A percentile compares a stretch with the other conserved stretches of the same genome.
These are phyloP conservation scores for Metallyticus violacea DNA, from an alignment of 2,888 invertebrate species.

Conservation along the genomic window DNA sequence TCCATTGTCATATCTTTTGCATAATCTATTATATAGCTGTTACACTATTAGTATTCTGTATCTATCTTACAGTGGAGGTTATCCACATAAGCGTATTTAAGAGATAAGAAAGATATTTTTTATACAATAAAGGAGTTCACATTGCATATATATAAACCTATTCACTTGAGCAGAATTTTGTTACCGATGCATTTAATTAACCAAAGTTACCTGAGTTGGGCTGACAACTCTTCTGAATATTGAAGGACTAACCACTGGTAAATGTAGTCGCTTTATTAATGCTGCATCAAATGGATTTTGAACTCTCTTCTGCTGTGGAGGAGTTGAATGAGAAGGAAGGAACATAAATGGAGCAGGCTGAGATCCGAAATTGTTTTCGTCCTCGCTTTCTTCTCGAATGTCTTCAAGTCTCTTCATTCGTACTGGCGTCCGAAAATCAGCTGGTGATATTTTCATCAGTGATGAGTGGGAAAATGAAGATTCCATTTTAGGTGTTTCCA, in stretches of 20 bases:
- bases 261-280: constrained; percentile 61
- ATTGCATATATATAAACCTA: too few relatives aligned
- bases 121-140: too few relatives aligned
- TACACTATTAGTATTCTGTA: too few relatives aligned
- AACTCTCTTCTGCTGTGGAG: constrained; percentile 37
- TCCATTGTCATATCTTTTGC: too few relatives aligned
- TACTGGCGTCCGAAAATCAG: background rate
- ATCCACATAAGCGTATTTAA: too few relatives aligned
- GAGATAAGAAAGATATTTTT: too few relatives aligned
- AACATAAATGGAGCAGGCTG: background rate
- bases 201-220: constrained; percentile 22
- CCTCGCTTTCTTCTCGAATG: constrained; percentile 1
- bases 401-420: background rate
- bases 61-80: too few relatives aligned
- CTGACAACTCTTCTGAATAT: constrained; percentile 40
- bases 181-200: too few relatives aligned
- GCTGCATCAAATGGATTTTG: constrained; percentile 68
- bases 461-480: background rate
- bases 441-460: background rate
- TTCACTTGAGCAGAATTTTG: too few relatives aligned
- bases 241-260: constrained; percentile 63
- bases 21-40: too few relatives aligned
- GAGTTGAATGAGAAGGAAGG: constrained; percentile 11
- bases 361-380: background rate
- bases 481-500: background rate